Evolutionary conservation across 2,888 invertebrate genomes (phyloP), one percentile per base, ranked within the genome.

Genomic region (Palloptera scutellata): DNA sequence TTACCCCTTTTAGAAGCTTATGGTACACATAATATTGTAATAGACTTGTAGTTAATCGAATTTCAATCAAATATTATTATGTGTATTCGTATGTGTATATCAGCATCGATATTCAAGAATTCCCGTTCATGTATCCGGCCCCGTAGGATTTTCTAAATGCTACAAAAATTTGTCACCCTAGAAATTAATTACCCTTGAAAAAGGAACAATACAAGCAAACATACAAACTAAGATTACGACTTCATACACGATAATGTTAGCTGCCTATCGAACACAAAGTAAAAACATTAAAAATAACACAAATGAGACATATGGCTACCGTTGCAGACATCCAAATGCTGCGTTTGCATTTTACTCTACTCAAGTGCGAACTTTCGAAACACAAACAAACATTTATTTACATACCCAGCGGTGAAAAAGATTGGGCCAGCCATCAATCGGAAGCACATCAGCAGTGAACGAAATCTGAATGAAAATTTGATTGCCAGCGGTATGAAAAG

Each of bases 171-270:
- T 82, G 82, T 81, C 79, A 82, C 78, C 78, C 78, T 76, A 78
- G 78, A 82, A 82, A 82, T 84, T 82, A 84, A 83, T 83, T 81
- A 79, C 79, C 80, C 84, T 80, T 83, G 81, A 82, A 83, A 79
- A 75, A 71, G 73, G 70, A 67, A 68, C 70, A 61, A 68, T 52
- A 51, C 30, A 42, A 42, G 51, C 48, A 53, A 42, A 58, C 13
- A 61, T 51, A 64, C 15, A 55, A 53, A 43, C 15, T 64, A 20
- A 15, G 30, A 58, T 42, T 58, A 60, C 45, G 41, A 64, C 48
- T 52, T 59, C 45, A 66, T 61, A 53, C 64, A 66, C 67, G 72
- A 64, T 30, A 1, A 10, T 51, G 51, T 11, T 64, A 19, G 13
- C 6, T 42, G 43, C 3, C 30, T 30, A 30, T 30, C 30, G 53